phyloP scores from a whole-genome alignment of 2,113 vertebrate species.

The Cranoglanis bouderius region DNA sequence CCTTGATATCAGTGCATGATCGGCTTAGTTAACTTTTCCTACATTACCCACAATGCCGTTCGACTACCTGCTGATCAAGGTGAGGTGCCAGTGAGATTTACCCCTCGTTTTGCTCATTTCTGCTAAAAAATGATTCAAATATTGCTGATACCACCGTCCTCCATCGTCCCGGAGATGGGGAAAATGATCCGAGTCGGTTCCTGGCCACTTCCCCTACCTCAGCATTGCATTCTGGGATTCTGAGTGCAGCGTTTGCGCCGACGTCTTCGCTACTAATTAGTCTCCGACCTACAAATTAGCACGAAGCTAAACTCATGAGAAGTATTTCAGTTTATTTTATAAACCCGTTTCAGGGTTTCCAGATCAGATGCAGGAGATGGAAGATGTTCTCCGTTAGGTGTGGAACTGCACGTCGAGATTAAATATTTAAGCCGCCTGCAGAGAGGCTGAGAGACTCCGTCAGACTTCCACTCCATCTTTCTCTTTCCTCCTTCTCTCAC shows the following conservation, averaged over 20 bases:
- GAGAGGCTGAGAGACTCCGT: neutral
- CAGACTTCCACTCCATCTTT: neutral
- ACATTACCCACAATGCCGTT: neutral
- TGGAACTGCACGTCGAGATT: neutral
- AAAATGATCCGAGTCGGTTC: neutral
- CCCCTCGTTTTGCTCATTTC: neutral
- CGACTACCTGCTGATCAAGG: neutral
- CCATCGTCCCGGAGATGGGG: neutral
- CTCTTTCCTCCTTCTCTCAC: neutral
- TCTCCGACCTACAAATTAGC: neutral
- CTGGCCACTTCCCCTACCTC: neutral
- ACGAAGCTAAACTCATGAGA: neutral
- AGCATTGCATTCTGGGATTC: neutral
- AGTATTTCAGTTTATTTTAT: neutral
- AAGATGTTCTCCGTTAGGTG: neutral
- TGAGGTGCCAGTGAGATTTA: neutral
- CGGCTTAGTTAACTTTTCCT: neutral
- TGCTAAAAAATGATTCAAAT: neutral
- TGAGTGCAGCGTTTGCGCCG: neutral
- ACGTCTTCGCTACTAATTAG: neutral
- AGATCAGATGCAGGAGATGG: neutral
- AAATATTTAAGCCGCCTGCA: slow-evolving; percentile 1
- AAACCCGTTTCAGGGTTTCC: neutral
- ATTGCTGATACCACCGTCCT: neutral
- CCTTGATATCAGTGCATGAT: neutral